phyloP scores from a whole-genome alignment of 2,797 vertebrate genomes.

The Galaxias olidus region DNA sequence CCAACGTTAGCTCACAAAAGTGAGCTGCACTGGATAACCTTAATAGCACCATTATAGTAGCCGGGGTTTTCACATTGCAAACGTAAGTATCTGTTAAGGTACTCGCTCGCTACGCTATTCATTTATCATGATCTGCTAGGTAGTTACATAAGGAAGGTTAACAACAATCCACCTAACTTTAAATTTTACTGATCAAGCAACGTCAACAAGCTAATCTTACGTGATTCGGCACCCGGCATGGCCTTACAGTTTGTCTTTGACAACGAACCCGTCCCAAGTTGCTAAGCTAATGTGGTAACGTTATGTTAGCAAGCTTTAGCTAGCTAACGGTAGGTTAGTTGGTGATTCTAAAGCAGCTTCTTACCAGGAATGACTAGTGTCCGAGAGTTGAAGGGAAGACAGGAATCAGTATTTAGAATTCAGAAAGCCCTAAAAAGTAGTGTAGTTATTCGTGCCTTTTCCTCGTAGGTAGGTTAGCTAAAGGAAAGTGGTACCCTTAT shows the following conservation, averaged over 20 bases:
- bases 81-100: too few species aligned
- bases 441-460: conserved; percentile 55
- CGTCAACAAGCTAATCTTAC: conserved; percentile 36
- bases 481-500: conserved; percentile 63
- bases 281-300: too few species aligned
- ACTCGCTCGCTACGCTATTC: not conserved
- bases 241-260: conserved; percentile 22
- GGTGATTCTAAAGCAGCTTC: conserved; percentile 25
- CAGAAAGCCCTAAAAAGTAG: conserved; percentile 30
- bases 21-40: not conserved
- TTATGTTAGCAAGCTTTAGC: too few species aligned
- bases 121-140: too few species aligned
- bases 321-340: conserved; percentile 1
- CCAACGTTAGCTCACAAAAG: not conserved
- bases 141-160: too few species aligned
- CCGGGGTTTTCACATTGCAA: too few species aligned
- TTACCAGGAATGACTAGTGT: conserved; percentile 66
- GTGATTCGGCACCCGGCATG: conserved; percentile 40
- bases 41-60: too few species aligned
- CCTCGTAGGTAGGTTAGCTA: conserved; percentile 36
- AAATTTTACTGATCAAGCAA: not conserved
- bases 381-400: conserved; percentile 42
- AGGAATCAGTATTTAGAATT: conserved; percentile 33
- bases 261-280: too few species aligned
- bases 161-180: too few species aligned